phyloP scores from a whole-genome alignment of 2,113 vertebrate genomes.

The Desmodus rotundus region DNA sequence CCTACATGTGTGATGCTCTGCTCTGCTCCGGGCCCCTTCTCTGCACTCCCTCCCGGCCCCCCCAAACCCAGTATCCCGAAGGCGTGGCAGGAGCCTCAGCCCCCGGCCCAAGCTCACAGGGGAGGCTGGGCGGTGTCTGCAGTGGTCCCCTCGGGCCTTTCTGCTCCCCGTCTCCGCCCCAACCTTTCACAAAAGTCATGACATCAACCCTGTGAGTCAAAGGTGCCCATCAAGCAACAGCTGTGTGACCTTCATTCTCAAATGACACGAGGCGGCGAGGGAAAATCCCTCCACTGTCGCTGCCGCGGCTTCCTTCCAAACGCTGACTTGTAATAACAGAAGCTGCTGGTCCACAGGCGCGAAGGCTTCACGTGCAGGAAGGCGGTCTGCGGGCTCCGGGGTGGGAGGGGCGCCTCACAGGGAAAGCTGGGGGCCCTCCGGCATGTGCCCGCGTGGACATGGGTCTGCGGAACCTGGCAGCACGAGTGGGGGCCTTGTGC shows the following conservation, averaged over 20 bases:
- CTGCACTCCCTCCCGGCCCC: accelerated
- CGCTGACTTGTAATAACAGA: conserved; percentile 40
- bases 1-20: no score
- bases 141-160: background rate
- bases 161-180: no score
- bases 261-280: background rate
- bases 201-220: background rate
- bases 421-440: background rate
- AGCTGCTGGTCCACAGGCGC: background rate
- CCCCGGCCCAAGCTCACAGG: background rate
- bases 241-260: background rate
- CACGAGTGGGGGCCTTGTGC: background rate
- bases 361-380: conserved; percentile 25
- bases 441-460: accelerated
- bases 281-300: background rate
- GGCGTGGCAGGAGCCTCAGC: accelerated
- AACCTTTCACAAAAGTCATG: background rate
- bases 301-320: background rate
- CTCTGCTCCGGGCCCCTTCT: no score
- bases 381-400: accelerated
- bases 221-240: background rate
- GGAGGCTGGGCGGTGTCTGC: accelerated
- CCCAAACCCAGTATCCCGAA: background rate
- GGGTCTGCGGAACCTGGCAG: background rate
- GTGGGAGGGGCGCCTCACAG: background rate